Evolutionary conservation across 1,140 invertebrate genomes (phyloP).

Genomic region (Scaptomyza hsui): DNA sequence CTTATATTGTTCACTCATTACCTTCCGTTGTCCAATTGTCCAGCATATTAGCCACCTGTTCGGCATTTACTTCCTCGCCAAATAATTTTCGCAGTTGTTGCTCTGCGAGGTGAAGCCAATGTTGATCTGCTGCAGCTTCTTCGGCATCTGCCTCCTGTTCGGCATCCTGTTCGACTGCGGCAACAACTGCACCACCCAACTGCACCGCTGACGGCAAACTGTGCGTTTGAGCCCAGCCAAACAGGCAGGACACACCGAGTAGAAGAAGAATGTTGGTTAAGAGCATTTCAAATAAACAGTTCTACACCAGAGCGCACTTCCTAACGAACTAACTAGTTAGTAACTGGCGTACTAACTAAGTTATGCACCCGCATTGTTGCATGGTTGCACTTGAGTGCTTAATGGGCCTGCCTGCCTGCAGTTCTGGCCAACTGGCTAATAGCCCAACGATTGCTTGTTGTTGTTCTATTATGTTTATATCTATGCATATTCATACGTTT

Average conservation of each 20-base stretch:
- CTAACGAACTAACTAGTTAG: conserved; percentile 31
- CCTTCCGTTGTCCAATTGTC: conserved; percentile 56
- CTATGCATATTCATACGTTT: conserved; percentile 33
- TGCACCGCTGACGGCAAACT: conserved; percentile 56
- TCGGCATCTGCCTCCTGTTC: conserved; percentile 47
- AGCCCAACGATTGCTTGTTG: conserved; percentile 33
- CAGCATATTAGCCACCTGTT: conserved; percentile 42
- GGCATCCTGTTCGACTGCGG: conserved; percentile 65
- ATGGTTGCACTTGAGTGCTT: conserved; percentile 68
- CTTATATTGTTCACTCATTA: conserved; percentile 1
- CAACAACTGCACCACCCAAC: conserved; percentile 68
- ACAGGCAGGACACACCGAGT: conserved; percentile 20
- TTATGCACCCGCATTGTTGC: conserved; percentile 13
- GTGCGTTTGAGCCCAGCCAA: conserved; percentile 17
- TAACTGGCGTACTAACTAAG: conserved; percentile 1
- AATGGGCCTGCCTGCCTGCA: conserved; percentile 28
- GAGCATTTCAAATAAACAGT: conserved; percentile 44
- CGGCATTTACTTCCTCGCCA: conserved; percentile 32
- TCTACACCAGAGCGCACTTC: conserved; percentile 51
- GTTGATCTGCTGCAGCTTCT: conserved; percentile 32
- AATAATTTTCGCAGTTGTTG: conserved; percentile 53
- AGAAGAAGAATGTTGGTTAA: conserved; percentile 27
- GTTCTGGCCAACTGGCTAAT: conserved; percentile 51
- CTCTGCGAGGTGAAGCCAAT: conserved; percentile 49
- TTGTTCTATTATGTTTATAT: conserved; percentile 41